Evolutionary conservation across 1,140 invertebrate genomes (phyloP).

Genomic region (Platorchestia sp.): DNA sequence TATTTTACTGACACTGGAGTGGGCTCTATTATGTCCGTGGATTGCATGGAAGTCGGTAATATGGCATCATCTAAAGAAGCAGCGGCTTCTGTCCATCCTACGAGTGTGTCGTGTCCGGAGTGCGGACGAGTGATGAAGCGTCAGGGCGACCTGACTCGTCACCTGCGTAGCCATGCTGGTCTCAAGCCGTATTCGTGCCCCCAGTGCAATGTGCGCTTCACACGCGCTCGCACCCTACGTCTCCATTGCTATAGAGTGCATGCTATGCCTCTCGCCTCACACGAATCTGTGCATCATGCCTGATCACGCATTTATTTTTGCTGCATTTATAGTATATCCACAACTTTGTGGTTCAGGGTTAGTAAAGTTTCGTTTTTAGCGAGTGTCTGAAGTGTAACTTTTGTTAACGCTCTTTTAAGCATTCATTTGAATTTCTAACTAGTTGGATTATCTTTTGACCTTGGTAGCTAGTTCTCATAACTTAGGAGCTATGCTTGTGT

Average conservation of each 20-base stretch:
- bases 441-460: not conserved
- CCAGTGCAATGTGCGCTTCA: constrained; percentile 62
- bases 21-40: not conserved
- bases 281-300: not conserved
- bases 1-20: not conserved
- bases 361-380: not conserved
- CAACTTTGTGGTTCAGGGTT: not conserved
- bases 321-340: not conserved
- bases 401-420: not conserved
- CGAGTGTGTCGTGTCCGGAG: constrained; percentile 14
- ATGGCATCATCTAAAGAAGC: not conserved
- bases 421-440: not conserved
- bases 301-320: constrained; percentile 18
- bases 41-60: not conserved
- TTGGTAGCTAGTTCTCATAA: too few relatives aligned
- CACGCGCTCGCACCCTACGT: not conserved
- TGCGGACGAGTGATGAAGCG: constrained; percentile 47
- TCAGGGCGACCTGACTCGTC: constrained; percentile 55
- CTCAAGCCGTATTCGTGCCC: constrained; percentile 69
- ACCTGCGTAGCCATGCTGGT: constrained; percentile 71
- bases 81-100: not conserved
- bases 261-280: not conserved
- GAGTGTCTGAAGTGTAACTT: not conserved
- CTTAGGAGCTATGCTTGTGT: not conserved
- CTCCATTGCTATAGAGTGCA: constrained; percentile 39